phyloP scores from a whole-genome alignment of 2,797 vertebrate genomes.

The Gadopsis marmoratus region DNA sequence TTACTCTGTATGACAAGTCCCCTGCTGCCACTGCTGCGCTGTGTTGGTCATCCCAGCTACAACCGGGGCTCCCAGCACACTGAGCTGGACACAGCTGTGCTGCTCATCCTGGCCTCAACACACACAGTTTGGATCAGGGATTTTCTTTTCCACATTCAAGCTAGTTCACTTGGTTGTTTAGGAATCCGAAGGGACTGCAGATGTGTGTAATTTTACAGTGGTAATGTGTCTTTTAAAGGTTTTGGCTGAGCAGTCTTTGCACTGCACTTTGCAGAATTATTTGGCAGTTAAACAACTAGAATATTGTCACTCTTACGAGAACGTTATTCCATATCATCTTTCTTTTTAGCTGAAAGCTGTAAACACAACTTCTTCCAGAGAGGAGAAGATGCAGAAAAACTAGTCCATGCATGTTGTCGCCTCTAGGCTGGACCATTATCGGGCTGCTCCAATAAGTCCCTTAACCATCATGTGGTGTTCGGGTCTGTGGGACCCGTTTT shows the following conservation, averaged over 20 bases:
- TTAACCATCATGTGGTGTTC: no score
- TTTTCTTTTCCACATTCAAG: not conserved
- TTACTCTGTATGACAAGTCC: slow-evolving; percentile 57
- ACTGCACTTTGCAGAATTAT: not conserved
- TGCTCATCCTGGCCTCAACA: not conserved
- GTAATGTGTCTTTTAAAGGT: not conserved
- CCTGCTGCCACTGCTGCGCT: slow-evolving; percentile 15
- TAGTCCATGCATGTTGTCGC: no score
- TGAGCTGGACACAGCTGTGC: slow-evolving; percentile 33
- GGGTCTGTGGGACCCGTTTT: no score
- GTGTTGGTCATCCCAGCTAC: slow-evolving; percentile 11
- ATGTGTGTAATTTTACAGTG: not conserved
- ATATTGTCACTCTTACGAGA: not conserved
- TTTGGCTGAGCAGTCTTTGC: not conserved
- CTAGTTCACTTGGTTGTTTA: not conserved
- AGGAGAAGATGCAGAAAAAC: no score
- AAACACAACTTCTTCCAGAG: not conserved
- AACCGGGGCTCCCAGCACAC: not conserved
- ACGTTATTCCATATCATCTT: not conserved
- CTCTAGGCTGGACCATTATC: no score
- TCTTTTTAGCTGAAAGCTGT: not conserved
- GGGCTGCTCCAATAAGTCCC: no score
- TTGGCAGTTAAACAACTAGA: not conserved
- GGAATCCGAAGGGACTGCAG: not conserved
- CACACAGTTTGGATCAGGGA: not conserved